Conservation (phyloP, 2,888 invertebrate species). For the Tolmerus cingulatus region DNA sequence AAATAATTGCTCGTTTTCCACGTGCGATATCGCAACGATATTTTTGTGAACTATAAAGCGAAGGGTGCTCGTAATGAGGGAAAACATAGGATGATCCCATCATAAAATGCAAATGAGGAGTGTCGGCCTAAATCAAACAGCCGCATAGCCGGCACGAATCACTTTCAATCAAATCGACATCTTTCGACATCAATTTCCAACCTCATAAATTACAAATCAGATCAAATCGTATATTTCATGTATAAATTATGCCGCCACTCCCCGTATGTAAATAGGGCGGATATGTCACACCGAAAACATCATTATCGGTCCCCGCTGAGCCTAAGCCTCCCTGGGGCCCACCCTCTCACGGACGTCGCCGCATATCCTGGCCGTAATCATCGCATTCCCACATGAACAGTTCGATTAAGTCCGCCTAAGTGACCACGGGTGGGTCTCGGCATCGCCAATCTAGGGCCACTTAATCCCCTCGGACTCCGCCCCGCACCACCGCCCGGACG, state of each 20-base stretch:
- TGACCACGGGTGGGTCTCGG: slow-evolving; percentile 44
- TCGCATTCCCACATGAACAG: slow-evolving; percentile 46
- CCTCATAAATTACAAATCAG: slow-evolving; percentile 50
- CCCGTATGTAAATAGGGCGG: slow-evolving; percentile 47
- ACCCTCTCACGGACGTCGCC: not conserved
- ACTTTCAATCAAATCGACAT: slow-evolving; percentile 38
- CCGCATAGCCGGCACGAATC: slow-evolving; percentile 11
- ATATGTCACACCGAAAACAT: slow-evolving; percentile 39
- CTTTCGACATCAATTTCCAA: slow-evolving; percentile 46
- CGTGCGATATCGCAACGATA: not conserved
- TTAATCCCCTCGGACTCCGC: slow-evolving; percentile 44
- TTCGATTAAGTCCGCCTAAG: slow-evolving; percentile 47
- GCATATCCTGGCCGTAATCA: not conserved
- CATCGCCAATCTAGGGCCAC: slow-evolving; percentile 45
- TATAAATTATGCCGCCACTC: slow-evolving; percentile 48
- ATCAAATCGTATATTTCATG: slow-evolving; percentile 50
- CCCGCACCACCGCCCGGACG: not conserved
- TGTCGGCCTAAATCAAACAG: slow-evolving; percentile 20
- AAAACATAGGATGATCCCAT: slow-evolving; percentile 3
- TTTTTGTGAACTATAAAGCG: not conserved
- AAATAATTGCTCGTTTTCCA: not conserved
- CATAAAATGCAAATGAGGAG: slow-evolving; percentile 36
- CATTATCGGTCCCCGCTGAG: not conserved
- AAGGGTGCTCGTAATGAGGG: not conserved
- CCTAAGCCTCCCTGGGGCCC: not conserved